A percentile compares a stretch with the other conserved stretches of the same genome.
These are phyloP conservation scores for Galemys pyrenaicus DNA, from an alignment of 2,113 vertebrate genomes.

Conservation along the genomic window DNA sequence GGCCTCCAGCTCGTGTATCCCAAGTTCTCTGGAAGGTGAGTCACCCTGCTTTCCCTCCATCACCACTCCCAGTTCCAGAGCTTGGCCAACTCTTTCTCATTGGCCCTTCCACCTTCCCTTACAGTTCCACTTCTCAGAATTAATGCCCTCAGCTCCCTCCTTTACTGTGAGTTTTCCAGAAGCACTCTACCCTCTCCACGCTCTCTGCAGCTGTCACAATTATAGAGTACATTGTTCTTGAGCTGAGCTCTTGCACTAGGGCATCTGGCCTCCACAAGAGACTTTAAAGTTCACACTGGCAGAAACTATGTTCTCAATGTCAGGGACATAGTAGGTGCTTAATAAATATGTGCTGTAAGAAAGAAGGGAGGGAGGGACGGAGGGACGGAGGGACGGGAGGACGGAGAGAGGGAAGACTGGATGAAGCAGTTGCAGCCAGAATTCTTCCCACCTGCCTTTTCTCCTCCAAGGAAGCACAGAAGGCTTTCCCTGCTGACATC, in stretches of 20 bases:
- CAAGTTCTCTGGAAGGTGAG: fast-evolving
- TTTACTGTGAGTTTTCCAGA: background rate
- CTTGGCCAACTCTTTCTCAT: background rate
- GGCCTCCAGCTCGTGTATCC: fast-evolving
- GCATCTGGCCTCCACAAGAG: background rate
- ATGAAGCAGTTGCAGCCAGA: background rate
- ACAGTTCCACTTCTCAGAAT: background rate
- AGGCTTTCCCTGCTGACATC: background rate
- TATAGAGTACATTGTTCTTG: background rate
- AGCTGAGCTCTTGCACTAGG: background rate
- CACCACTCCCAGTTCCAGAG: fast-evolving
- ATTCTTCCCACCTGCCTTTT: background rate
- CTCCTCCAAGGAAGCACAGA: background rate
- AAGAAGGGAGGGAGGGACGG: background rate
- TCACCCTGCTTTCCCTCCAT: fast-evolving
- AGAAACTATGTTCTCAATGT: background rate
- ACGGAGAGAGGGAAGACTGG: background rate
- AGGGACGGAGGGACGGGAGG: no score
- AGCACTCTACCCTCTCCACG: background rate
- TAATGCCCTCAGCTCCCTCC: no score
- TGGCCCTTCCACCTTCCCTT: background rate
- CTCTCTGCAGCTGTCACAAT: background rate
- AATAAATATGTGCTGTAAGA: background rate
- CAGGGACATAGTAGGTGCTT: background rate
- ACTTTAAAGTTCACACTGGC: background rate